Evolutionary conservation across 2,888 invertebrate genomes (phyloP).

Genomic region (Octodonta nipae): DNA sequence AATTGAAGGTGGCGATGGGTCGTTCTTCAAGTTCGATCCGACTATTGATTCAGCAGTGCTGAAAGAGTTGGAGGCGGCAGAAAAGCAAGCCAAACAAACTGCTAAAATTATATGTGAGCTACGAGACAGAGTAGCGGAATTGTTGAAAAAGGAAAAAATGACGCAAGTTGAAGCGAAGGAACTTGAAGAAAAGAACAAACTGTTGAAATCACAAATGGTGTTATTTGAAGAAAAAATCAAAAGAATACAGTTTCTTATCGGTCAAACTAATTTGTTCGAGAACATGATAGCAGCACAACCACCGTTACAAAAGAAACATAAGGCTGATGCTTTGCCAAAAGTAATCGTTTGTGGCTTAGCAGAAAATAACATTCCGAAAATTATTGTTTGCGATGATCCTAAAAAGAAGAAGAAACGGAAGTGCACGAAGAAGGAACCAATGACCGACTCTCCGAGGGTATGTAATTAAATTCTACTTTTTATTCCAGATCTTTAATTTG

Average conservation of each 20-base stretch:
- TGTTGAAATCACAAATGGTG: constrained; percentile 45
- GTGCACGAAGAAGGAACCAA: constrained; percentile 4
- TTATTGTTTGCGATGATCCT: constrained; percentile 39
- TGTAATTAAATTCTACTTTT: not conserved
- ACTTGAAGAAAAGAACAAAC: constrained; percentile 43
- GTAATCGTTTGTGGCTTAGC: constrained; percentile 42
- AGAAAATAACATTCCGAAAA: constrained; percentile 41
- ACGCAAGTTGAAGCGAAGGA: constrained; percentile 44
- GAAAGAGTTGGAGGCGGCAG: constrained; percentile 37
- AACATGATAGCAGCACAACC: constrained; percentile 25
- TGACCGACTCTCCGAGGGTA: constrained; percentile 5
- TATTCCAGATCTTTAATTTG: too few relatives aligned
- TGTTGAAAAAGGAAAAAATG: constrained; percentile 43
- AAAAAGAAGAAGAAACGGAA: constrained; percentile 5
- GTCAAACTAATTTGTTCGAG: constrained; percentile 31
- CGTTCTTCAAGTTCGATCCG: constrained; percentile 20
- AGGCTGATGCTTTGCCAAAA: constrained; percentile 37
- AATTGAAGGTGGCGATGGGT: constrained; percentile 1
- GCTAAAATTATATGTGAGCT: constrained; percentile 35
- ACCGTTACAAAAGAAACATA: constrained; percentile 16
- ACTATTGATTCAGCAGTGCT: constrained; percentile 28
- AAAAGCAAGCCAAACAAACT: constrained; percentile 37
- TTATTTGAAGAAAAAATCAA: constrained; percentile 48
- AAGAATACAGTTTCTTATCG: constrained; percentile 40
- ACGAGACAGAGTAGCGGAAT: constrained; percentile 30